These are phyloP conservation scores for Labeo calbasu DNA, from an alignment of 2,797 vertebrate species.

Conservation along the genomic window DNA sequence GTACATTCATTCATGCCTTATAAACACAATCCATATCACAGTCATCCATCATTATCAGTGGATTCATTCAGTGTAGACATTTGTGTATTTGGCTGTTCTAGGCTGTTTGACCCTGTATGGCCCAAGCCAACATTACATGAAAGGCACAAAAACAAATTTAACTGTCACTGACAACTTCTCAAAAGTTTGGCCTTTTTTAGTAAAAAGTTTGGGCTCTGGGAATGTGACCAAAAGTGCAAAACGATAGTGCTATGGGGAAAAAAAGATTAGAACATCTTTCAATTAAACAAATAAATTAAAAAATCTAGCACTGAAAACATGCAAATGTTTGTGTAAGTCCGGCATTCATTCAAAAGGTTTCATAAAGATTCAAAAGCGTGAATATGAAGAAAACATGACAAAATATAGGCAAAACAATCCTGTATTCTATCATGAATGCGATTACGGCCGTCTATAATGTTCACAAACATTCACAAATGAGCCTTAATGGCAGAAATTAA, in stretches of 20 bases:
- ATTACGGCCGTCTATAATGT: not conserved
- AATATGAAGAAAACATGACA: not conserved
- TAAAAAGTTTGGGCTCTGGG: not conserved
- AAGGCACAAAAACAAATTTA: not conserved
- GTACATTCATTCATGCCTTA: slow-evolving; percentile 21
- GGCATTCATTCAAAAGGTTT: not conserved
- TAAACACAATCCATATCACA: not conserved
- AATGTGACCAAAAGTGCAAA: not conserved
- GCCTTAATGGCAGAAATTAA: not conserved
- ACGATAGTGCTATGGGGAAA: not conserved
- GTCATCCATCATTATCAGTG: not conserved
- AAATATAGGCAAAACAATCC: not conserved
- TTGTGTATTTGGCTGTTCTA: not conserved
- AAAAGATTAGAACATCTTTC: not conserved
- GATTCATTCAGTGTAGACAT: not conserved
- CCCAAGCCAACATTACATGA: not conserved
- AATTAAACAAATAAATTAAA: no score
- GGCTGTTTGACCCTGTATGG: not conserved
- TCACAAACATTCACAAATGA: not conserved
- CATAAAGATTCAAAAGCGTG: not conserved
- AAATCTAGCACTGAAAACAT: not conserved
- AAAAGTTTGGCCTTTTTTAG: not conserved
- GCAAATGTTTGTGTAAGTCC: not conserved
- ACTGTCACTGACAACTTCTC: not conserved
- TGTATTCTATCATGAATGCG: no score